phyloP scores from a whole-genome alignment of 2,888 invertebrate genomes.

The Nycteola revayana region DNA sequence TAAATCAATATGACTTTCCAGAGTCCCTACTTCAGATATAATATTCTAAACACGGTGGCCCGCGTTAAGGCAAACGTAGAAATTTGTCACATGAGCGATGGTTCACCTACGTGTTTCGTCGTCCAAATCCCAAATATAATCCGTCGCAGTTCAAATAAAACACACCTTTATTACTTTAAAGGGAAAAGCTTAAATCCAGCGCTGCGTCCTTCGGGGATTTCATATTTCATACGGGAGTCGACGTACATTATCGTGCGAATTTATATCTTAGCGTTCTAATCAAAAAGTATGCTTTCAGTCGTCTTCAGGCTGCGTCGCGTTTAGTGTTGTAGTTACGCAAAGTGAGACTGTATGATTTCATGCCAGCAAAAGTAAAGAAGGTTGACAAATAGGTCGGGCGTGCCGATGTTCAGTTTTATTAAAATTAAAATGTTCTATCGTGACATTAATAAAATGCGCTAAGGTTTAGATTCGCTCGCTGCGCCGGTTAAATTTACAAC shows the following conservation, averaged over 20 bases:
- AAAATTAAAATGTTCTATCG: slow-evolving; percentile 77
- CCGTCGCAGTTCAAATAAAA: slow-evolving; percentile 73
- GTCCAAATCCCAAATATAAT: slow-evolving; percentile 79
- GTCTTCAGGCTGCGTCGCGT: slow-evolving; percentile 35
- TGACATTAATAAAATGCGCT: slow-evolving; percentile 71
- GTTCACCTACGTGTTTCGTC: slow-evolving; percentile 80
- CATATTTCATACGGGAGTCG: slow-evolving; percentile 64
- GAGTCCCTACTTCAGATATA: slow-evolving; percentile 60
- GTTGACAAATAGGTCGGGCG: slow-evolving; percentile 81
- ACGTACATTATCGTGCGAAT: slow-evolving; percentile 67
- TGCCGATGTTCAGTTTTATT: slow-evolving; percentile 80
- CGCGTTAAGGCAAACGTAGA: slow-evolving; percentile 81
- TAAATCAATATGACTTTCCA: slow-evolving; percentile 72
- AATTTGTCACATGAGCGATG: slow-evolving; percentile 83
- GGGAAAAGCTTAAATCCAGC: slow-evolving; percentile 76
- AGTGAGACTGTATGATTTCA: slow-evolving; percentile 77
- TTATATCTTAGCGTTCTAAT: slow-evolving; percentile 71
- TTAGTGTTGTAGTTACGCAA: slow-evolving; percentile 58
- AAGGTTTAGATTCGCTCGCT: slow-evolving; percentile 63
- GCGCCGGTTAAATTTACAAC: slow-evolving; percentile 61
- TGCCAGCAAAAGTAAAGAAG: slow-evolving; percentile 80
- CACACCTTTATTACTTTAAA: slow-evolving; percentile 80
- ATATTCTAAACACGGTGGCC: slow-evolving; percentile 78
- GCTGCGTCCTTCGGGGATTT: slow-evolving; percentile 61
- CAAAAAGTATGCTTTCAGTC: slow-evolving; percentile 68